Conservation (phyloP, 1,140 invertebrate genomes). For the Tribolium madens region DNA sequence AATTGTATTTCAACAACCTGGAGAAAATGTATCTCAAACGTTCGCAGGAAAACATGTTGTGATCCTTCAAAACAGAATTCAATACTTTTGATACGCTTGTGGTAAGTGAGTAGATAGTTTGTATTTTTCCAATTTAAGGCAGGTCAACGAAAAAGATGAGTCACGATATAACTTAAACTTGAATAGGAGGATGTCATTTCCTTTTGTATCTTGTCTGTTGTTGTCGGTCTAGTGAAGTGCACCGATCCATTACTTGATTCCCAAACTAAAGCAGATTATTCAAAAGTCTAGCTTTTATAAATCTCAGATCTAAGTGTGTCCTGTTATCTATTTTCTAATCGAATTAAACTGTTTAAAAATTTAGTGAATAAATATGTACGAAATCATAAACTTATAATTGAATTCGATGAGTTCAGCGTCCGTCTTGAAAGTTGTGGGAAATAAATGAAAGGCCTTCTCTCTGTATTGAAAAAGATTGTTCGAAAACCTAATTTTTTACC, state of each 20-base stretch:
- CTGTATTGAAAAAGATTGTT: constrained; percentile 35
- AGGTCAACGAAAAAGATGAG: constrained; percentile 20
- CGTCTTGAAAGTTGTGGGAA: background rate
- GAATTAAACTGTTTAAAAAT: background rate
- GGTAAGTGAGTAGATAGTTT: background rate
- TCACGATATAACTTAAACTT: constrained; percentile 25
- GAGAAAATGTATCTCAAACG: background rate
- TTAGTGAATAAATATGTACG: background rate
- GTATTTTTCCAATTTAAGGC: constrained; percentile 17
- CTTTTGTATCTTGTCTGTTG: constrained; percentile 14
- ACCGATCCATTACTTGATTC: constrained; percentile 18
- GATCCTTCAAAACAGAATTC: background rate
- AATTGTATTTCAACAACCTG: background rate
- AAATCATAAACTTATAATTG: constrained; percentile 27
- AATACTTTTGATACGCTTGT: background rate
- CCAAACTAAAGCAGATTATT: constrained; percentile 24
- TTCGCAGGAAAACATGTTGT: background rate
- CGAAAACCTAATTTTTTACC: constrained; percentile 33
- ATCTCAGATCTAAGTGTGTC: background rate
- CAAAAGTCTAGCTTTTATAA: constrained; percentile 5
- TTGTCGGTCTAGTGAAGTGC: constrained; percentile 17
- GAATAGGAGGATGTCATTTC: constrained; percentile 25
- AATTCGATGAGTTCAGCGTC: constrained; percentile 11
- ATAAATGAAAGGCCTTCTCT: constrained; percentile 17
- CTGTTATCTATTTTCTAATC: too few relatives aligned